phyloP scores from a whole-genome alignment of 30 jellyfish, hydroid and myxozoan species.

The Turritopsis dohrnii region DNA sequence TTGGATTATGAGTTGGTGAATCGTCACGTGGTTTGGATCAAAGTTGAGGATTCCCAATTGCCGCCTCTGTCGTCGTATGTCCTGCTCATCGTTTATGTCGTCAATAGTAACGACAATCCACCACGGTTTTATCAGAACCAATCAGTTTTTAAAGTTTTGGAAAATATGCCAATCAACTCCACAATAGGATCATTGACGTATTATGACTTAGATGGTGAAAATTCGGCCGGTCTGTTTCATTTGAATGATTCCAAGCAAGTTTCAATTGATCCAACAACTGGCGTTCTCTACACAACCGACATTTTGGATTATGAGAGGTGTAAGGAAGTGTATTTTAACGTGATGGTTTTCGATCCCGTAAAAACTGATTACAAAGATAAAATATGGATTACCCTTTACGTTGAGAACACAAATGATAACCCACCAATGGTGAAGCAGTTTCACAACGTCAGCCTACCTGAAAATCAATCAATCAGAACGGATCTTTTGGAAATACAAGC shows the following conservation, averaged over 20 bases:
- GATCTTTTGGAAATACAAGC: background rate
- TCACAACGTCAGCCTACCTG: background rate
- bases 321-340: background rate
- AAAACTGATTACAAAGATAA: background rate
- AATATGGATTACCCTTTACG: background rate
- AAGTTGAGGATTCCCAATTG: background rate
- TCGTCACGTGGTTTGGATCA: constrained; percentile 12
- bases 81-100: background rate
- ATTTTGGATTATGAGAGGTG: background rate
- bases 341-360: background rate
- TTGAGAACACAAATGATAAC: constrained; percentile 2
- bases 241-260: background rate
- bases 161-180: background rate
- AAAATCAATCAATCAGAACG: background rate
- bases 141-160: background rate
- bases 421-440: background rate
- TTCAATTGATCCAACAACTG: background rate
- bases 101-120: constrained; percentile 19
- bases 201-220: constrained; percentile 1
- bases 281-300: background rate
- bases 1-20: background rate
- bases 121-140: constrained; percentile 6
- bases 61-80: background rate
- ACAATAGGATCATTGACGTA: background rate
- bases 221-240: background rate